Evolutionary conservation across 2,888 invertebrate genomes (phyloP).

Genomic region (Pristionchus maxplancki): DNA sequence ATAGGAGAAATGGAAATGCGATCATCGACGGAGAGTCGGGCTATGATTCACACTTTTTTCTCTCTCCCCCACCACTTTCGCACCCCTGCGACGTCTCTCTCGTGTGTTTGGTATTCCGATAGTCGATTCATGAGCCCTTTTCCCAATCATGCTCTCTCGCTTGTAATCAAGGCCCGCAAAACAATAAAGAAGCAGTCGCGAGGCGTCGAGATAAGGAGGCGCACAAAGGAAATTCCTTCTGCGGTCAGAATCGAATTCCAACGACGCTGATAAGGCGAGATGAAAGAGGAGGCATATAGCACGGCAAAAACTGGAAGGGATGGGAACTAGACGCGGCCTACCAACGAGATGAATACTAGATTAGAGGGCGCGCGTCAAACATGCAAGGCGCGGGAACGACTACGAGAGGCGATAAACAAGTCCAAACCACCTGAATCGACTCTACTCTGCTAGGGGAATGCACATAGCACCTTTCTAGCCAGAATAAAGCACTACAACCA

Average conservation of each 20-base stretch:
- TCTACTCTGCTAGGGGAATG: not conserved
- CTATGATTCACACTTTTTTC: conserved; percentile 29
- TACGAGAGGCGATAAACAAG: not conserved
- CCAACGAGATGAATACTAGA: not conserved
- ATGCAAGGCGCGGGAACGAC: not conserved
- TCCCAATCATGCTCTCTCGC: not conserved
- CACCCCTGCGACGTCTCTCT: conserved; percentile 4
- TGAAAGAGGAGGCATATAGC: not conserved
- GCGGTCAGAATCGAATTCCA: conserved; percentile 20
- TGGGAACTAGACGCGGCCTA: not conserved
- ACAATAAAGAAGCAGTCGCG: conserved; percentile 26
- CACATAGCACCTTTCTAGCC: not conserved
- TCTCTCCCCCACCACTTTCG: not conserved
- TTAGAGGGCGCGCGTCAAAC: not conserved
- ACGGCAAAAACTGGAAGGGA: not conserved
- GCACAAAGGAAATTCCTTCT: conserved; percentile 43
- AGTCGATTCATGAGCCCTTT: conserved; percentile 7
- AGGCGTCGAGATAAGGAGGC: conserved; percentile 10
- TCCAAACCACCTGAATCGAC: not conserved
- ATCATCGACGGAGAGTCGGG: not conserved
- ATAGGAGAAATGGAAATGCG: conserved; percentile 22
- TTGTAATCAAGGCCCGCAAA: not conserved
- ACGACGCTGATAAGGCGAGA: conserved; percentile 28
- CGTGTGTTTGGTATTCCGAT: conserved; percentile 11
- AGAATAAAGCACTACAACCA: not conserved